A percentile compares a stretch with the other conserved stretches of the same genome.
These are phyloP conservation scores for Desoria tigrina DNA, from an alignment of 2,888 invertebrate genomes.

Conservation along the genomic window DNA sequence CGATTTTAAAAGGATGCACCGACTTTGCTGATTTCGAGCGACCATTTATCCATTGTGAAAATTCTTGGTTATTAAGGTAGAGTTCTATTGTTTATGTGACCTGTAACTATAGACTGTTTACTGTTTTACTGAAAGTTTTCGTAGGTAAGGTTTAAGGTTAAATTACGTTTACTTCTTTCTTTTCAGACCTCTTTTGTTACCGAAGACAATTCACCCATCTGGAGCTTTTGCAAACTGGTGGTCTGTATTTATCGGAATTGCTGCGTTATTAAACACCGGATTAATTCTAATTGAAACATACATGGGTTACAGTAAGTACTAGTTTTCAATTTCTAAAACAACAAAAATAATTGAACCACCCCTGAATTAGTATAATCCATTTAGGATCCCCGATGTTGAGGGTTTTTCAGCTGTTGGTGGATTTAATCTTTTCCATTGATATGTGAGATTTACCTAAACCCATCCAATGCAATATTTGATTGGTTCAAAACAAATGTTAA, in stretches of 20 bases:
- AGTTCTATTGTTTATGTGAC: neutral
- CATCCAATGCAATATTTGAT: too few relatives aligned
- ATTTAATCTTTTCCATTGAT: slow-evolving; percentile 34
- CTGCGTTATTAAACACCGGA: slow-evolving; percentile 21
- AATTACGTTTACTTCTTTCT: neutral
- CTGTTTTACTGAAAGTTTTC: slow-evolving; percentile 2
- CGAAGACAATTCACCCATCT: slow-evolving; percentile 42
- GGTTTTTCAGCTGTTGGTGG: slow-evolving; percentile 21
- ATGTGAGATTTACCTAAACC: too few relatives aligned
- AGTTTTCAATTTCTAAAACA: neutral
- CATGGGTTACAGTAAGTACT: slow-evolving; percentile 28
- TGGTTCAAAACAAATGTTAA: too few relatives aligned
- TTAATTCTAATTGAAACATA: slow-evolving; percentile 33
- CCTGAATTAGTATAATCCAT: neutral
- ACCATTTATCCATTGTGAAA: slow-evolving; percentile 26
- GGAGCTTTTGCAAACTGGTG: slow-evolving; percentile 44
- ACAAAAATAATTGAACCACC: neutral
- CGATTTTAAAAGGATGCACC: slow-evolving; percentile 24
- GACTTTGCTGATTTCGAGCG: slow-evolving; percentile 43
- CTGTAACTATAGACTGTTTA: neutral
- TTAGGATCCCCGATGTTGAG: slow-evolving; percentile 20
- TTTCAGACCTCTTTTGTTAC: slow-evolving; percentile 25
- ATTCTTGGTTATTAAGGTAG: slow-evolving; percentile 27
- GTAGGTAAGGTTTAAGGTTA: neutral
- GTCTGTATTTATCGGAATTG: slow-evolving; percentile 34